Conservation (phyloP, 2,113 vertebrate genomes). For the Cricetomys ansorgei region DNA sequence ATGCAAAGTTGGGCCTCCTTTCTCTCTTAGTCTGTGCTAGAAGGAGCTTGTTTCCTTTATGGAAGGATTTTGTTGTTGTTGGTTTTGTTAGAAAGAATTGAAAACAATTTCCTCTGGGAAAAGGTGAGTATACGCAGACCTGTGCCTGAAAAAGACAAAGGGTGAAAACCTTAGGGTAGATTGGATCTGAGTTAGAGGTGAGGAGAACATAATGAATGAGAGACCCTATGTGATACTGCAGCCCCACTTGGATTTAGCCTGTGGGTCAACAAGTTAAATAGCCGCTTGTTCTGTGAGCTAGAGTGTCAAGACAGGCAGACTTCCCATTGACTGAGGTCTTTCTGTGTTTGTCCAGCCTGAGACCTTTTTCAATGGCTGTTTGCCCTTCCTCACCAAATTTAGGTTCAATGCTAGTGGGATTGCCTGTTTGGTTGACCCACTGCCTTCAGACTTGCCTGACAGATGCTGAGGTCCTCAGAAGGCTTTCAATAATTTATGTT, state of each 20-base stretch:
- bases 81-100: conserved; percentile 39
- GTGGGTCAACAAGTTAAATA: conserved; percentile 83
- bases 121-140: conserved; percentile 70
- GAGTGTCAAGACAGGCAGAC: conserved; percentile 69
- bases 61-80: conserved; percentile 16
- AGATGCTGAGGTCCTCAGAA: background rate
- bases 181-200: background rate
- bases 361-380: conserved; percentile 78
- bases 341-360: conserved; percentile 78
- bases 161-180: background rate
- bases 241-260: conserved; percentile 69
- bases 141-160: conserved; percentile 9
- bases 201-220: conserved; percentile 29
- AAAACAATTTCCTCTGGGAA: conserved; percentile 70
- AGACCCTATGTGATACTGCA: conserved; percentile 56
- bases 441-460: background rate
- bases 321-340: conserved; percentile 75
- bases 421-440: background rate
- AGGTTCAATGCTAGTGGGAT: conserved; percentile 37
- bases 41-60: conserved; percentile 66
- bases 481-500: conserved; percentile 37
- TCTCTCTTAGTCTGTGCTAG: conserved; percentile 60
- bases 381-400: conserved; percentile 75
- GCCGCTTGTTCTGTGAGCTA: conserved; percentile 66
- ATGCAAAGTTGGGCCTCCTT: conserved; percentile 62